Evolutionary conservation across 2,888 invertebrate genomes (phyloP), one percentile per base, ranked within the genome.

Genomic region (Phragmatobia fuliginosa): DNA sequence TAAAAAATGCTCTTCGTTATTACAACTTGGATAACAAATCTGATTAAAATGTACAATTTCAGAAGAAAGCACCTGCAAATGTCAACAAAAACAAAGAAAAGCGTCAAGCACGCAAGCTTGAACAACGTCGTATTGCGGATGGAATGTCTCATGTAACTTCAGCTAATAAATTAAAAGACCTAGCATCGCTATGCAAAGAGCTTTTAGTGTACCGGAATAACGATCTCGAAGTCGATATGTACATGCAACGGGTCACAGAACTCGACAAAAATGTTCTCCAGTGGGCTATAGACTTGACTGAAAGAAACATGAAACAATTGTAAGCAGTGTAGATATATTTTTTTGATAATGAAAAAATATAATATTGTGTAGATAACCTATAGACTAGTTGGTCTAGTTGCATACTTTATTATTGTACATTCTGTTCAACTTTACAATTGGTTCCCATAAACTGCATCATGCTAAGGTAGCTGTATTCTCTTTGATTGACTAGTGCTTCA

Each of bases 281-380:
- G 49, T 98, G 97, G 97, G 96, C 97, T 62, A 97, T 97, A 83
- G 95, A 97, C 82, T 94, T 98, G 36, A 97, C 97, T 73, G 97
- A 97, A 87, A 95, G 95, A 76, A 98, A 98, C 89, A 98, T 98
- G 98, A 96, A 97, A 90, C 87, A 93, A 72, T 92, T 97, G 96
- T 98, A 96, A 95, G 96, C 88, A 75, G 36, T 45, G 31, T 61
- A n/a, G 4, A 14, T 38, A 3, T 1, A 14, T 21, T 63, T 33
- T 11, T 38, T 60, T 8, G 18, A 33, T 61, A n/a, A n/a, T 38
- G 11, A 11, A 11, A 38, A n/a, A 5, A 14, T 49, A 11, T 25
- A 10, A 52, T 25, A n/a, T 14, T 14, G 11, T 0, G 1, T 25
- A 25, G 25, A 52, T 52, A 14, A 52, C 25, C 45, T 10, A 49